Percentiles rank a stretch among this genome's conserved stretches.
These are phyloP conservation scores for Eufriesea mexicana DNA, from an alignment of 1,140 invertebrate species.

Conservation along the genomic window DNA sequence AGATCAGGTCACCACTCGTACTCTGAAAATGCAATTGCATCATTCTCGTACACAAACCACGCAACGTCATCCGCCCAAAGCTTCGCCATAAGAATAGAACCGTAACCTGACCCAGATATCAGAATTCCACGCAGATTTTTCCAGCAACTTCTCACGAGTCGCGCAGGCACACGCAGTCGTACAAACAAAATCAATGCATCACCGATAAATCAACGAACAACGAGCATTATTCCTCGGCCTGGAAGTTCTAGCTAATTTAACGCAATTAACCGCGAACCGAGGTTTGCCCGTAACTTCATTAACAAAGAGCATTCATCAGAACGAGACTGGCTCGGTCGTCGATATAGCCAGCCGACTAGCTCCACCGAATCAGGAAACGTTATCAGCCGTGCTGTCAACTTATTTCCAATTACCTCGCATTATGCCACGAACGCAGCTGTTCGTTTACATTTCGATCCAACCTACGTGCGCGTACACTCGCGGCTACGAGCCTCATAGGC, in stretches of 20 bases:
- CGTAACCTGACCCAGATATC: background rate
- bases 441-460: background rate
- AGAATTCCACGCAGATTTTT: background rate
- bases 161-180: background rate
- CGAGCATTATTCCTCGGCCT: constrained; percentile 23
- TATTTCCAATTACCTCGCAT: constrained; percentile 21
- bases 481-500: too few relatives aligned
- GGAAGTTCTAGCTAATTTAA: constrained; percentile 29
- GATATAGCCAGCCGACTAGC: background rate
- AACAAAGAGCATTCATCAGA: constrained; percentile 32
- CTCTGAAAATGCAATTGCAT: background rate
- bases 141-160: constrained; percentile 3
- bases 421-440: background rate
- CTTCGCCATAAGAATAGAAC: background rate
- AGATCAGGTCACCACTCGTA: too few relatives aligned
- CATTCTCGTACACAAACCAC: background rate
- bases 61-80: background rate
- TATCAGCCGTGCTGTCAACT: constrained; percentile 19
- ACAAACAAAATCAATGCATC: background rate
- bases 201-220: background rate
- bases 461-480: too few relatives aligned
- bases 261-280: constrained; percentile 16
- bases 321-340: background rate
- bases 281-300: constrained; percentile 23
- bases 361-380: constrained; percentile 1